Conservation (phyloP, 2,113 vertebrate species). For the Xiphorhynchus elegans region DNA sequence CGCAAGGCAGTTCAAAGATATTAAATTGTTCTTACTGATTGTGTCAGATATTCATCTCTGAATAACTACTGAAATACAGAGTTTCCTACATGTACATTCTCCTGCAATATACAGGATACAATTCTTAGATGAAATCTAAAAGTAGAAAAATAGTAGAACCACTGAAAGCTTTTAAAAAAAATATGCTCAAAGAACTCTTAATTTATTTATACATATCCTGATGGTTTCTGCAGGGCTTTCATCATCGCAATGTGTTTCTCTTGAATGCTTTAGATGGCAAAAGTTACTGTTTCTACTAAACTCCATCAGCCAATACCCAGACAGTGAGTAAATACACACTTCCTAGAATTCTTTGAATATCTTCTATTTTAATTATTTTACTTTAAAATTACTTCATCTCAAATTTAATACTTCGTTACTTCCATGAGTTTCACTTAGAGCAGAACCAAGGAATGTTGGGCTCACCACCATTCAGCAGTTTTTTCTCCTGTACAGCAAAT, state of each 20-base stretch:
- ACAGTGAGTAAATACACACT: background rate
- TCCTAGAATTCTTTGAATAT: background rate
- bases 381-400: background rate
- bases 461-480: background rate
- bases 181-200: background rate
- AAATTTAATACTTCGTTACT: background rate
- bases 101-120: background rate
- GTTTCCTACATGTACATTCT: background rate
- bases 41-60: background rate
- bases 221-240: background rate
- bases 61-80: background rate
- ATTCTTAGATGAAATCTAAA: background rate
- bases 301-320: background rate
- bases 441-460: background rate
- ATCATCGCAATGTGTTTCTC: background rate
- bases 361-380: background rate
- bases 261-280: background rate
- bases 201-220: background rate
- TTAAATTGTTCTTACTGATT: background rate
- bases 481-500: background rate
- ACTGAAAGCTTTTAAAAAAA: background rate
- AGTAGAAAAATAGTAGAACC: background rate
- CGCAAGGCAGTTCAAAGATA: background rate
- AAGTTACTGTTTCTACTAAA: background rate
- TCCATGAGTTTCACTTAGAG: background rate